Evolutionary conservation across 2,888 invertebrate species (phyloP).

Genomic region (Mimumesa dahlbomi): DNA sequence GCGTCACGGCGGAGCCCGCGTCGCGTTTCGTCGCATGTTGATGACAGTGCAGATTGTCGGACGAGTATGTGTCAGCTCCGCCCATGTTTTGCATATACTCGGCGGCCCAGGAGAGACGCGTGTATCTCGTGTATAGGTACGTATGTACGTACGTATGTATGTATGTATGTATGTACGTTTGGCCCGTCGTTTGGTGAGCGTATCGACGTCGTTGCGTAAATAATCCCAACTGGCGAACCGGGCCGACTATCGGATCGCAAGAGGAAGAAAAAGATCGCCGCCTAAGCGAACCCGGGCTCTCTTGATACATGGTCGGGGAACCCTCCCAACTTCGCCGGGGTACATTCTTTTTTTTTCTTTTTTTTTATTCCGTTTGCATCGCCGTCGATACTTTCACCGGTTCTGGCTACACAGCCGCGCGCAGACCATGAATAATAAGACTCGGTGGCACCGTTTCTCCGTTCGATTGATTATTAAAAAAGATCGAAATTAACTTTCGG

Average conservation of each 20-base stretch:
- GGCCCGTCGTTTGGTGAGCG: constrained; percentile 36
- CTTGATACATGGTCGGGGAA: constrained; percentile 15
- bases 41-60: constrained; percentile 74
- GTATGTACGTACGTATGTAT: neutral
- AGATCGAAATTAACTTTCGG: no score
- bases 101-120: constrained; percentile 40
- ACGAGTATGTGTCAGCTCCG: constrained; percentile 66
- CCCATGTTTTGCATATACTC: constrained; percentile 69
- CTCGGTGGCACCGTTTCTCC: no score
- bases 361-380: no score
- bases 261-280: neutral
- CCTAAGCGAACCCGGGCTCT: constrained; percentile 18
- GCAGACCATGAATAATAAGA: no score
- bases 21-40: constrained; percentile 67
- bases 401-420: no score
- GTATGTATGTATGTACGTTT: neutral
- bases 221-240: constrained; percentile 62
- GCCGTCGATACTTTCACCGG: no score
- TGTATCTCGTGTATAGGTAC: constrained; percentile 36
- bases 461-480: no score
- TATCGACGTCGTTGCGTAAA: constrained; percentile 67
- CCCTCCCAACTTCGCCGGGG: neutral
- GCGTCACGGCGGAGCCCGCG: constrained; percentile 56
- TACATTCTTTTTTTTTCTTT: neutral
- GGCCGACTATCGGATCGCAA: constrained; percentile 4